Percentiles rank a stretch among this genome's conserved stretches.
These are phyloP conservation scores for Myotis daubentonii DNA, from an alignment of 2,797 vertebrate species.

Conservation along the genomic window DNA sequence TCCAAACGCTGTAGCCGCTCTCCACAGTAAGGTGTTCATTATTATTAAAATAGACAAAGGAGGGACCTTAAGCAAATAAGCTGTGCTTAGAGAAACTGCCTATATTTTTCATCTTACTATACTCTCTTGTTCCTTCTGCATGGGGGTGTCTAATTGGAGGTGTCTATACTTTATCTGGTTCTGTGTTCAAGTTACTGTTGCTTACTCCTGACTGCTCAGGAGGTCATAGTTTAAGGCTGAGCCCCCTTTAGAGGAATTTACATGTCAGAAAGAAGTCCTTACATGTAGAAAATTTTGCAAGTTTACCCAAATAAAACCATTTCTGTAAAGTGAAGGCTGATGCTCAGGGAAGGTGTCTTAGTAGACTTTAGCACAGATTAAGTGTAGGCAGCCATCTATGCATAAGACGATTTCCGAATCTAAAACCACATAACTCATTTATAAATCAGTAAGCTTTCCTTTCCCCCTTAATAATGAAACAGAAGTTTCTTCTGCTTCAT, in stretches of 20 bases:
- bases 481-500: not conserved
- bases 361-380: not conserved
- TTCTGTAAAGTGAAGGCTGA: not conserved
- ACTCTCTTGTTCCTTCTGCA: not conserved
- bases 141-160: not conserved
- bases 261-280: not conserved
- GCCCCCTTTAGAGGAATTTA: not conserved
- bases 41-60: not conserved
- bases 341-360: not conserved
- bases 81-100: not conserved
- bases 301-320: not conserved
- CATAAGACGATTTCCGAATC: not conserved
- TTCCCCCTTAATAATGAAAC: not conserved
- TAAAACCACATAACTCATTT: not conserved
- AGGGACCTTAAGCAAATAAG: not conserved
- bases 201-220: not conserved
- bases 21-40: not conserved
- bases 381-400: fast-evolving
- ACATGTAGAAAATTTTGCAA: not conserved
- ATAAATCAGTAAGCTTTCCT: not conserved
- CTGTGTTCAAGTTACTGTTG: not conserved
- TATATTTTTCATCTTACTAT: not conserved
- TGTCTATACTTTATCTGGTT: not conserved
- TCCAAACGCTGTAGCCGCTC: no score
- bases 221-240: not conserved